Base-by-base conservation (phyloP, 2,888 invertebrate species). In the Cheilosia variabilis region DNA sequence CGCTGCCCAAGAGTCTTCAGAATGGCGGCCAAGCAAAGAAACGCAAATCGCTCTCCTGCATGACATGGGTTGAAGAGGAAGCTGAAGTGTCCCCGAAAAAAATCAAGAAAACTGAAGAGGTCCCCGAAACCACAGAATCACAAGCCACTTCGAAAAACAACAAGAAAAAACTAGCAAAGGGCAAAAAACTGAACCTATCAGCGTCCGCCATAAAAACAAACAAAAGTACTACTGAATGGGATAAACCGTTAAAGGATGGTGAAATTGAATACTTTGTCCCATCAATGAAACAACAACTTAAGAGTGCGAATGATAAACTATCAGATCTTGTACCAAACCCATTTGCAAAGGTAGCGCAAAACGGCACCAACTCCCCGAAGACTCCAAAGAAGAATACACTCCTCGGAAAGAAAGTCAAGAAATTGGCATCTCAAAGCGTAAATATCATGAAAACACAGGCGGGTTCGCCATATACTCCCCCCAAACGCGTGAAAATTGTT, bases 401-500 rank as follows among this genome's bases (percentile, higher is more conserved):
- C 9, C 50, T 87, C 5, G 88, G 87, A 7, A 88, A 88, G 58
- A 72, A 86, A 15, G 24, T 24, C 27, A 84, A 87, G 50, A 84
- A 78, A 58, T 15, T 69, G 15, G 1, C 24, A 24, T 15, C 60
- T 24, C 65, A 84, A 27, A 53, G 41, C 15, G 62, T 41, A 4
- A 71, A 72, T 53, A 60, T 53, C 17, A 31, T 34, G 4, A 68
- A 34, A 87, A 68, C 37, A 76, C 82, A 57, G 65, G 73, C 34
- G 10, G 22, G 41, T 7, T 57, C 57, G 5, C 57, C 87, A 9
- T 87, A 53, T 60, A 88, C 88, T 2, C 87, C 88, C 1, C 37
- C 87, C 9, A 96, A 96, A 89, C 95, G 94, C 82, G 97, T 97
- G 0, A 95, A 95, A 90, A 96, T 97, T 87, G 94, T 94, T 17